These are phyloP conservation scores for Bagarius yarrelli DNA, from an alignment of 2,113 vertebrate genomes.

Conservation along the genomic window DNA sequence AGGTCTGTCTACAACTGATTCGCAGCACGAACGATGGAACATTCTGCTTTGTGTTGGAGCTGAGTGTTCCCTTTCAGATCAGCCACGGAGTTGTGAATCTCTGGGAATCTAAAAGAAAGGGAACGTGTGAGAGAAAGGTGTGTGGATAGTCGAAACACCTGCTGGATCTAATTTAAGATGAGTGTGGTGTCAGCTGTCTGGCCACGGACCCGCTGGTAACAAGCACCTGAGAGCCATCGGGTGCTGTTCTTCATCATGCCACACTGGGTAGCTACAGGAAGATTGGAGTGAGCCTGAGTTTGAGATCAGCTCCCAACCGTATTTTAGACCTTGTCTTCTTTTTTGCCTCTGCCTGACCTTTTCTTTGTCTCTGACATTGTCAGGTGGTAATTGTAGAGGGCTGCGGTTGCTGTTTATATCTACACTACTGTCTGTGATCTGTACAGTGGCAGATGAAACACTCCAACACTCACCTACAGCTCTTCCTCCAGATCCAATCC, in stretches of 20 bases:
- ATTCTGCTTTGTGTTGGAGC: neutral
- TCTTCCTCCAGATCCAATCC: neutral
- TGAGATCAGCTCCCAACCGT: neutral
- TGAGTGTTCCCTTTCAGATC: neutral
- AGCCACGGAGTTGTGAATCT: neutral
- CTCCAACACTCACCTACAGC: neutral
- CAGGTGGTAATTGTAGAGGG: neutral
- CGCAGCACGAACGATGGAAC: neutral
- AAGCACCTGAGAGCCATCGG: constrained; percentile 25
- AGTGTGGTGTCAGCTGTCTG: constrained; percentile 21
- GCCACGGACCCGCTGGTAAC: constrained; percentile 25
- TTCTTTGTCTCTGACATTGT: neutral
- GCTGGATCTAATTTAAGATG: constrained; percentile 47
- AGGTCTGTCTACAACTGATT: neutral
- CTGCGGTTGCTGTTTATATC: neutral
- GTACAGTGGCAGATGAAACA: neutral
- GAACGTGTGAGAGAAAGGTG: neutral
- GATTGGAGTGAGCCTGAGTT: neutral
- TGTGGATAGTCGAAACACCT: constrained; percentile 15
- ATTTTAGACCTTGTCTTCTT: constrained; percentile 26
- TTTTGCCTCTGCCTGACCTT: neutral
- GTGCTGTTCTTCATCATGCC: constrained; percentile 23
- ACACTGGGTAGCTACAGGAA: neutral
- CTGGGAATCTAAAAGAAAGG: constrained; percentile 4
- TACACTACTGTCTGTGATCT: neutral